Base-by-base conservation (phyloP, 2,888 invertebrate genomes). In the Vesta saturnalis region DNA sequence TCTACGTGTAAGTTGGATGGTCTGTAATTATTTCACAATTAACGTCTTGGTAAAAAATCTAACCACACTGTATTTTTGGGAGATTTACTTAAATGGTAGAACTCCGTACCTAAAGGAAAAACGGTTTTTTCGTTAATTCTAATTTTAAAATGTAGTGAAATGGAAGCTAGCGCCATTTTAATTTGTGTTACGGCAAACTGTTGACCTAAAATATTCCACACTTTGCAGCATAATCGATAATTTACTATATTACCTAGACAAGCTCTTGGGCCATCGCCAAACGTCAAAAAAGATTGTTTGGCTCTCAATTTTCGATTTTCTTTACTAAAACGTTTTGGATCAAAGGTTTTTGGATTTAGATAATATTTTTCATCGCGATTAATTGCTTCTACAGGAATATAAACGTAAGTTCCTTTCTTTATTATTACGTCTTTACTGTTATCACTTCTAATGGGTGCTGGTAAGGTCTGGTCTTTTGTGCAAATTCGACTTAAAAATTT, bases 251-350 rank as follows among this genome's bases (percentile, higher is more conserved):
- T 70, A 77, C 77, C 77, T 56, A 76, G 70, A 57, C 78, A 78
- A 47, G 65, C 72, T 22, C 77, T 47, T 1, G 76, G 77, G 4
- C 78, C 78, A 12, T 76, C 76, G 0, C 77, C 76, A 59, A 78
- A 78, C 0, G 76, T 74, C 47, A 77, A 49, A 70, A 71, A 78
- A 39, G 62, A 64, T 58, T 73, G 77, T 22, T 78, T 77, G 23
- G 72, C 73, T 16, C 60, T n/a, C 69, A 65, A 4, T 70, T 67
- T 35, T 77, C 77, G 10, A 72, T 73, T 56, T 10, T 52, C 8
- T n/a, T 79, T 79, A 0, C 78, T 75, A 72, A 81, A 82, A 39
- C 80, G 71, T 39, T 80, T 78, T 0, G 83, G 83, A 69, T 82
- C 77, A 71, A 83, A 83, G 55, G 73, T 74, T n/a, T 79, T 73